These are phyloP conservation scores for Arenaria interpres DNA, from an alignment of 2,113 vertebrate species.

Conservation along the genomic window DNA sequence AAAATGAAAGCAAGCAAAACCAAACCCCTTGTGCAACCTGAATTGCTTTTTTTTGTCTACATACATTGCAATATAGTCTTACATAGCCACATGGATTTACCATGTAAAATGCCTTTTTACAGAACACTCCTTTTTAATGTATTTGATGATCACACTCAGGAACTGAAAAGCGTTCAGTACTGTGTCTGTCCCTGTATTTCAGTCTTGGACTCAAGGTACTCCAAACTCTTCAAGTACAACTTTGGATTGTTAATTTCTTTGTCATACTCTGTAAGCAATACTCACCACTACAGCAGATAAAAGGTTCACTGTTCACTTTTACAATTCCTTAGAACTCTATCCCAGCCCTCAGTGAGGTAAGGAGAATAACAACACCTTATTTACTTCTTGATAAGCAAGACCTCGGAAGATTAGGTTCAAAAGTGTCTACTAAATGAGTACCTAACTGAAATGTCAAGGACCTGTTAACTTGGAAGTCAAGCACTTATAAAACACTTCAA, in stretches of 20 bases:
- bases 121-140: not conserved
- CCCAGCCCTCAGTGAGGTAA: not conserved
- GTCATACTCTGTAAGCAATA: not conserved
- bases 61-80: not conserved
- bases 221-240: not conserved
- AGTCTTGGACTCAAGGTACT: not conserved
- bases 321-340: not conserved
- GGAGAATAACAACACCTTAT: not conserved
- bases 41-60: not conserved
- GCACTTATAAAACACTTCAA: not conserved
- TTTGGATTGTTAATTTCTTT: not conserved
- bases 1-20: not conserved
- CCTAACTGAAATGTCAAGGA: slow-evolving; percentile 1
- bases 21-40: not conserved
- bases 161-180: not conserved
- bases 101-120: not conserved
- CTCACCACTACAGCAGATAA: not conserved
- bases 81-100: not conserved
- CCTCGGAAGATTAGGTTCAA: not conserved
- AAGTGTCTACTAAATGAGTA: not conserved
- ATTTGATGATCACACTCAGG: not conserved
- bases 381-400: not conserved
- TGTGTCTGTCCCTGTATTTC: not conserved
- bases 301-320: not conserved
- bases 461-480: not conserved